Conservation (phyloP, 2,797 vertebrate genomes). For the Manis pentadactyla region DNA sequence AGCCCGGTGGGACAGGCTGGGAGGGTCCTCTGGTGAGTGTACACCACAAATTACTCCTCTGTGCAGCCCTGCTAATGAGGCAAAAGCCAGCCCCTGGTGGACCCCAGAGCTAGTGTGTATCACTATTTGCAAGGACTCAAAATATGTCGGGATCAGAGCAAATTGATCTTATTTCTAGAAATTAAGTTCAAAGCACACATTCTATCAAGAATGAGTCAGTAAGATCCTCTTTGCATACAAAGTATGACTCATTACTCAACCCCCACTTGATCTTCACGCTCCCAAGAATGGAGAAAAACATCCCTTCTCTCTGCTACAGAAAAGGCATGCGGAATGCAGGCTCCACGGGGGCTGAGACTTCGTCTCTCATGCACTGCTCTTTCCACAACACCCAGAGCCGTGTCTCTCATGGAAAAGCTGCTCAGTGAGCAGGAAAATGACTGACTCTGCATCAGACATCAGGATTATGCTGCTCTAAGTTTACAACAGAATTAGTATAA, state of each 20-base stretch:
- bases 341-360: background rate
- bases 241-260: background rate
- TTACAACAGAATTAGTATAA: background rate
- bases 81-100: background rate
- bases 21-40: background rate
- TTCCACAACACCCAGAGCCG: background rate
- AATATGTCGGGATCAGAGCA: background rate
- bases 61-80: background rate
- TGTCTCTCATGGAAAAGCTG: fast-evolving
- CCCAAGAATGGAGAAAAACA: background rate
- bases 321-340: background rate
- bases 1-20: background rate
- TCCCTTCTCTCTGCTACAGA: background rate
- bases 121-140: background rate
- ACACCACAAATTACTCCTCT: background rate
- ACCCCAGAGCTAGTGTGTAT: background rate
- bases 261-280: background rate
- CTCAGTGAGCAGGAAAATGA: background rate
- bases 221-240: background rate
- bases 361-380: background rate
- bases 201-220: background rate
- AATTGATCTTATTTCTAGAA: background rate
- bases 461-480: background rate
- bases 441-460: background rate
- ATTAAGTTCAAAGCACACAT: background rate